Evolutionary conservation across 2,113 vertebrate species (phyloP), one percentile per base, ranked within the genome.

Genomic region (Rhineura floridana): DNA sequence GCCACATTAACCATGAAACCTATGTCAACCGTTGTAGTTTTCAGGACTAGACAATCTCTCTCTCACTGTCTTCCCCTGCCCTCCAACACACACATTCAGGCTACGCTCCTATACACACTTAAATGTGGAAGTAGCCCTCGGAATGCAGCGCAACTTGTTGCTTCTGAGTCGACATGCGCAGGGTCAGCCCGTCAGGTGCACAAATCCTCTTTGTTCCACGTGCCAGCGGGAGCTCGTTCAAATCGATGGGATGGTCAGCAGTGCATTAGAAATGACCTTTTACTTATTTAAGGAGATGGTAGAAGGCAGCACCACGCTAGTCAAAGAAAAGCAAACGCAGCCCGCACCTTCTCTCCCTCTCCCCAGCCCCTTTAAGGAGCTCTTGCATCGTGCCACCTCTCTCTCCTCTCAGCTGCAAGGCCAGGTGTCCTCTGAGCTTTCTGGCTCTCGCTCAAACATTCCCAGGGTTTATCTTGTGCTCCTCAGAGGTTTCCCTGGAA

Each of bases 1-100:
- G 92, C 89, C 91, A 83, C 88, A 92, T 91, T 67, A 72, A 91
- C 83, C 44, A 93, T 63, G 89, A 76, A 3, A 7, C 25, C 85
- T 86, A 80, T 62, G 0, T 8, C 17, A 0, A 36, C 44, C 87
- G 89, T 73, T 62, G 81, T 91, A 73, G 84, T 65, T 90, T 15
- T 21, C 50, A 59, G 13, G n/a, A 17, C 15, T 6, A 39, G 83
- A 70, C 33, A 44, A 19, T 65, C 62, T 65, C 9, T 30, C 36
- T 39, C 6, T 33, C n/a, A n/a, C n/a, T n/a, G n/a, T n/a, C 46
- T n/a, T 21, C 28, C 52, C 52, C 4, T 59, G 5, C 30, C 92
- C 75, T 77, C 90, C 81, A 72, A 30, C 67, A n/a, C 8, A 46
- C 42, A 23, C 67, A 85, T 2, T 3, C 10, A 6, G 3, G 52